phyloP scores from a whole-genome alignment of 2,797 vertebrate genomes.

The Enteromius thamalakanensis region DNA sequence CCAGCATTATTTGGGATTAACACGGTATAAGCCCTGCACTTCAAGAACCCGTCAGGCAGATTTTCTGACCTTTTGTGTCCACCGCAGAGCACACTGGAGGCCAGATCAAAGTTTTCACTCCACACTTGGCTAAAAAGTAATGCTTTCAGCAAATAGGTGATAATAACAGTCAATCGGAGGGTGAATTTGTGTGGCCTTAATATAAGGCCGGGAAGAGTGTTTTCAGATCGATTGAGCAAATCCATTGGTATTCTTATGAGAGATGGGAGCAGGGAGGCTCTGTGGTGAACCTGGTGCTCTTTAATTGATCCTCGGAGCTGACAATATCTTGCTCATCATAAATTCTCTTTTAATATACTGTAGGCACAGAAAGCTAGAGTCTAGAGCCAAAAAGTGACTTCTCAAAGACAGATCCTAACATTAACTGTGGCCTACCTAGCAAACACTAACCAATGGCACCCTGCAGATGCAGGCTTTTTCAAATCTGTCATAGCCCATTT shows the following conservation, averaged over 20 bases:
- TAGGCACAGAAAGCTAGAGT: not conserved
- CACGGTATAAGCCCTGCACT: slow-evolving; percentile 25
- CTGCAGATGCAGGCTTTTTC: slow-evolving; percentile 7
- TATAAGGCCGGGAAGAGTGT: slow-evolving; percentile 2
- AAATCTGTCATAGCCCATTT: not conserved
- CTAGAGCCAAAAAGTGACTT: slow-evolving; percentile 18
- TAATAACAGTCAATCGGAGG: slow-evolving; percentile 15
- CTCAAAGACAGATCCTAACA: slow-evolving; percentile 15
- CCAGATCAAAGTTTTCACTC: slow-evolving; percentile 16
- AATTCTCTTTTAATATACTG: slow-evolving; percentile 45
- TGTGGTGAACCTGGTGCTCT: slow-evolving; percentile 6
- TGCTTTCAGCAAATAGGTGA: slow-evolving; percentile 30
- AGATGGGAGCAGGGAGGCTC: not conserved
- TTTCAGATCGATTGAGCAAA: slow-evolving; percentile 42
- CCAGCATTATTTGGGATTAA: slow-evolving; percentile 4
- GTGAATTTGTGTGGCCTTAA: slow-evolving; percentile 30
- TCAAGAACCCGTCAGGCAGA: slow-evolving; percentile 23
- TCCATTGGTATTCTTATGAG: slow-evolving; percentile 20
- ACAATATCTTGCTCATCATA: slow-evolving; percentile 44
- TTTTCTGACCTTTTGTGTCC: slow-evolving; percentile 44
- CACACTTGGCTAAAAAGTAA: slow-evolving; percentile 13
- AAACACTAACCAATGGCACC: slow-evolving; percentile 12
- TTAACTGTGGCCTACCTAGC: not conserved
- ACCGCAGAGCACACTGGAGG: not conserved
- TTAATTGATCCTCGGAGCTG: slow-evolving; percentile 35